Conservation (phyloP, 2,888 invertebrate species). For the Cheilosia soror region DNA sequence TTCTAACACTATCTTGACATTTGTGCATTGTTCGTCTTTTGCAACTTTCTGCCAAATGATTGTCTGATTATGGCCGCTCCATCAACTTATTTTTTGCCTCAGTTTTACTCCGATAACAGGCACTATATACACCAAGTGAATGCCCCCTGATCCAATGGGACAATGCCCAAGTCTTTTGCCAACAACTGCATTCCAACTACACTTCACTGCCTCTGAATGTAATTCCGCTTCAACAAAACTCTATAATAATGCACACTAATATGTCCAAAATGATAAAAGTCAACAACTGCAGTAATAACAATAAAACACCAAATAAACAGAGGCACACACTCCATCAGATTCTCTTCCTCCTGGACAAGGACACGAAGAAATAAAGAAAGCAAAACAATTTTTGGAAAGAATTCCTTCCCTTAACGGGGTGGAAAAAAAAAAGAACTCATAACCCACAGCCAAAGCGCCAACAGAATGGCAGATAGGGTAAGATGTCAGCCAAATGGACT, state of each 20-base stretch:
- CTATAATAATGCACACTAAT: conserved; percentile 72
- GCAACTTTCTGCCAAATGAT: conserved; percentile 1
- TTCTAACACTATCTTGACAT: background rate
- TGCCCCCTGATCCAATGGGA: background rate
- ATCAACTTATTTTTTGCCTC: no score
- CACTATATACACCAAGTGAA: background rate
- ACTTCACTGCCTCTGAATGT: conserved; percentile 56
- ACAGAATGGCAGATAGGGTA: conserved; percentile 28
- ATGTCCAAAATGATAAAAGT: conserved; percentile 73
- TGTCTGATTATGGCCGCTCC: background rate
- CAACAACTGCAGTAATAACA: conserved; percentile 76
- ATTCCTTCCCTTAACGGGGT: conserved; percentile 14
- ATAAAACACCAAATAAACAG: conserved; percentile 75
- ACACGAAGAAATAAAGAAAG: conserved; percentile 27
- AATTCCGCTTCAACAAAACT: conserved; percentile 56
- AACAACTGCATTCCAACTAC: conserved; percentile 62
- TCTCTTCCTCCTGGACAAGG: background rate
- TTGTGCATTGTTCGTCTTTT: background rate
- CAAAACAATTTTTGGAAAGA: conserved; percentile 24
- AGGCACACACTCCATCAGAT: conserved; percentile 64
- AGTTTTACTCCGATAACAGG: background rate
- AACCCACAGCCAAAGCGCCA: conserved; percentile 2
- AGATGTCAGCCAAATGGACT: conserved; percentile 73
- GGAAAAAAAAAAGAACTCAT: conserved; percentile 1
- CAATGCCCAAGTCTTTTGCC: conserved; percentile 19